Evolutionary conservation across 1,140 invertebrate species (phyloP), one percentile per base, ranked within the genome.

Genomic region (Meloidogyne floridensis): DNA sequence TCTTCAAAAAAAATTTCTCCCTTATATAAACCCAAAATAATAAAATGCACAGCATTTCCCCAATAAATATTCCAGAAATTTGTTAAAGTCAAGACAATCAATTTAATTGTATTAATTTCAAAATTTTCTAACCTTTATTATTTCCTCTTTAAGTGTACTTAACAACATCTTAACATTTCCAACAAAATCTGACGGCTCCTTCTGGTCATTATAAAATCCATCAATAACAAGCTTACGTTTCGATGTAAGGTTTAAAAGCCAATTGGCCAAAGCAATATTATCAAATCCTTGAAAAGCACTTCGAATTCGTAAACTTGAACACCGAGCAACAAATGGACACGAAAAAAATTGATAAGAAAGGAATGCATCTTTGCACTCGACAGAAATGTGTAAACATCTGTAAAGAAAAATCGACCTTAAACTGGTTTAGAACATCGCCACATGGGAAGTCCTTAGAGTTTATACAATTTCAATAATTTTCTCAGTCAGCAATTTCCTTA

Each of bases 321-420:
- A 65, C 0, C 59, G n/a, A 18, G 59, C 59, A 65, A 65, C 59
- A 65, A 65, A 65, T 4, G 59, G 59, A 6, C 15, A 65, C 6
- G n/a, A 65, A 65, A 65, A 65, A n/a, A 65, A 65, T 65, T 65
- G 59, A n/a, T 65, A 15, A 5, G 59, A 65, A 65, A 65, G 59
- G 5, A 65, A 65, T n/a, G 59, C 59, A 18, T 65, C 59, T 0
- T n/a, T 65, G 5, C 59, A 5, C 2, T 13, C 59, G 7, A 65
- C 59, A 65, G 59, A 65, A 18, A 65, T 65, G 10, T 65, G 59
- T n/a, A 65, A 18, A 18, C 59, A 65, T 65, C 59, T 65, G 5
- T 6, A 65, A 65, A 18, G n/a, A 6, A 65, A 65, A 65, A 65
- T 15, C 3, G 3, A 15, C 6, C 13, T 10, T 10, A 56, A 56